These are phyloP conservation scores for Indri indri DNA, from an alignment of 2,113 vertebrate species.

Conservation along the genomic window DNA sequence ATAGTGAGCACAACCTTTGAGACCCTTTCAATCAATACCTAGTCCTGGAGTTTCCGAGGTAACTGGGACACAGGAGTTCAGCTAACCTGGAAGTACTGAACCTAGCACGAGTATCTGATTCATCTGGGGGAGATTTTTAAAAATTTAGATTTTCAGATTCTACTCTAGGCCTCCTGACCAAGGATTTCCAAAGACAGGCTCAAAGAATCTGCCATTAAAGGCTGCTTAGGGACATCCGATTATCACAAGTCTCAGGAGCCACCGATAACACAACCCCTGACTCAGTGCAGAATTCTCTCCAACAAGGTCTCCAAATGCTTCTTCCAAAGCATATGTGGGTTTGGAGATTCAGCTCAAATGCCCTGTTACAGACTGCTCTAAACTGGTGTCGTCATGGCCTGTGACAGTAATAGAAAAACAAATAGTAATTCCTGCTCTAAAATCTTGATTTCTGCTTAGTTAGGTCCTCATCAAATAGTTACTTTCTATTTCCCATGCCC, in stretches of 20 bases:
- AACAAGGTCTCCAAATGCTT: background rate
- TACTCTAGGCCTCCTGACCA: background rate
- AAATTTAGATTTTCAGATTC: background rate
- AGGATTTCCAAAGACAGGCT: background rate
- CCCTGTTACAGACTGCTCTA: background rate
- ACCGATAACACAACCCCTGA: background rate
- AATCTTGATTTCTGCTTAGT: slow-evolving; percentile 64
- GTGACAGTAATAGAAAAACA: slow-evolving; percentile 73
- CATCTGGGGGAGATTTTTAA: background rate
- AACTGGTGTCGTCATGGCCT: background rate
- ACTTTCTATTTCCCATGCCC: slow-evolving; percentile 65
- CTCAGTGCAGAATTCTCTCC: background rate
- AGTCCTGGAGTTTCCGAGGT: background rate
- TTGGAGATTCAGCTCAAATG: slow-evolving; percentile 1
- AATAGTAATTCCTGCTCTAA: slow-evolving; percentile 75
- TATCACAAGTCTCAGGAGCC: background rate
- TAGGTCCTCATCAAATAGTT: slow-evolving; percentile 69
- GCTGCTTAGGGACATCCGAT: background rate
- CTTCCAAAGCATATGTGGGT: background rate
- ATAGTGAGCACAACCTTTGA: background rate
- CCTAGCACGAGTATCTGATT: background rate
- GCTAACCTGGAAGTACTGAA: background rate
- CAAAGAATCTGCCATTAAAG: background rate
- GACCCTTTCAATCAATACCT: background rate
- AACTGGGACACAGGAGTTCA: background rate